These are phyloP conservation scores for Aethina tumida DNA, from an alignment of 1,140 invertebrate species.

Conservation along the genomic window DNA sequence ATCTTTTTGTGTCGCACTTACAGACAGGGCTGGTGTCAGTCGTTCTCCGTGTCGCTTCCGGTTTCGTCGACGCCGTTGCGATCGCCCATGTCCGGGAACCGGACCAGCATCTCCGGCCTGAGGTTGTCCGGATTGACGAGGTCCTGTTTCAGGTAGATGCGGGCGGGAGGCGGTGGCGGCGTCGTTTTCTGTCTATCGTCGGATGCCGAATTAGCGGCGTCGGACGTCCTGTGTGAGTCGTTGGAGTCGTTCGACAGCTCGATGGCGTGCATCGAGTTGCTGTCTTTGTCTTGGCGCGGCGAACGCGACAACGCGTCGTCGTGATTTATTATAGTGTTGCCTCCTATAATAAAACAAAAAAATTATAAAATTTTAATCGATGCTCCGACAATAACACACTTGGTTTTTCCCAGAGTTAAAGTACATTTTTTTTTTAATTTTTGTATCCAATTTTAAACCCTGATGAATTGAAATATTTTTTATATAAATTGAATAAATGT, in stretches of 20 bases:
- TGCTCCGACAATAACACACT: too few relatives aligned
- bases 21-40: constrained; percentile 36
- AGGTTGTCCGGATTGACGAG: constrained; percentile 43
- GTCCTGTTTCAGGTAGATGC: constrained; percentile 43
- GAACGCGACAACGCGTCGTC: constrained; percentile 17
- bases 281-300: constrained; percentile 15
- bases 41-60: constrained; percentile 32
- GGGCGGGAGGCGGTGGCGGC: constrained; percentile 31
- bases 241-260: constrained; percentile 34
- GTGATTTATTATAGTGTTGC: constrained; percentile 13
- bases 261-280: constrained; percentile 26
- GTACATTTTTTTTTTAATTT: too few relatives aligned
- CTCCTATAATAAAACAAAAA: constrained; percentile 10
- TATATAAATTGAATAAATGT: too few relatives aligned
- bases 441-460: too few relatives aligned
- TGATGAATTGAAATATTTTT: too few relatives aligned
- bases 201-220: constrained; percentile 24
- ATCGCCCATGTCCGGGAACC: constrained; percentile 35
- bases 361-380: constrained; percentile 1
- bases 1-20: too few relatives aligned
- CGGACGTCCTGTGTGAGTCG: constrained; percentile 22
- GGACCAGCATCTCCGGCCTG: constrained; percentile 41
- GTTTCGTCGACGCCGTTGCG: constrained; percentile 14
- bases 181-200: constrained; percentile 20
- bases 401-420: too few relatives aligned